These are phyloP conservation scores for Furcifer pardalis DNA, from an alignment of 2,797 vertebrate genomes.

Conservation along the genomic window DNA sequence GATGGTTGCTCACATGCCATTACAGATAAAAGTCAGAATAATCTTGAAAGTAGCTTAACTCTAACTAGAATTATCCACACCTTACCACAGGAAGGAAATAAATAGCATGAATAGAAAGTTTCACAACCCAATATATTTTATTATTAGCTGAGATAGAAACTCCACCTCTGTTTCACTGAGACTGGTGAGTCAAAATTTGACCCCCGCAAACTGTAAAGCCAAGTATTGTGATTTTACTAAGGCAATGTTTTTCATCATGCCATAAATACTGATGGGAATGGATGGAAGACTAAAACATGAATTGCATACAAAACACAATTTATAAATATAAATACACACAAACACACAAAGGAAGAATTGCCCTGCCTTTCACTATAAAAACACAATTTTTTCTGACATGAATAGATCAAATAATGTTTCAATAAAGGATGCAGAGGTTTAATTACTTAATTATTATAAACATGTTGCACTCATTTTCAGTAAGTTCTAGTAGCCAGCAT, in stretches of 20 bases:
- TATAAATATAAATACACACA: neutral
- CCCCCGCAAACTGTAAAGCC: neutral
- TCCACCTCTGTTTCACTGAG: conserved; percentile 1
- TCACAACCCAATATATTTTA: neutral
- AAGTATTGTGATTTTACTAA: conserved; percentile 30
- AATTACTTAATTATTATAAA: too few relatives aligned
- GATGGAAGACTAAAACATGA: too few relatives aligned
- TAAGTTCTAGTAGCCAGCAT: neutral
- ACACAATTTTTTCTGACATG: too few relatives aligned
- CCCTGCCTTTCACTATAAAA: too few relatives aligned
- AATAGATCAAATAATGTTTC: too few relatives aligned
- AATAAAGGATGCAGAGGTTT: too few relatives aligned
- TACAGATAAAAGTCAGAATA: neutral
- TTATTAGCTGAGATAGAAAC: neutral
- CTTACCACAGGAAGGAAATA: neutral
- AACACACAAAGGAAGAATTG: neutral
- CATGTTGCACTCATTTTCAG: neutral
- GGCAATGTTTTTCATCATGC: conserved; percentile 33
- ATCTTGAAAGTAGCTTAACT: neutral
- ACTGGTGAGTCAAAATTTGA: neutral
- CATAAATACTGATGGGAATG: too few relatives aligned
- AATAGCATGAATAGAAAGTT: neutral
- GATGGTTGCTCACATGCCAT: neutral
- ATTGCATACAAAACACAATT: too few relatives aligned
- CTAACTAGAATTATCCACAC: neutral